Evolutionary conservation across 1,140 invertebrate species (phyloP).

Genomic region (Lineus longissimus): DNA sequence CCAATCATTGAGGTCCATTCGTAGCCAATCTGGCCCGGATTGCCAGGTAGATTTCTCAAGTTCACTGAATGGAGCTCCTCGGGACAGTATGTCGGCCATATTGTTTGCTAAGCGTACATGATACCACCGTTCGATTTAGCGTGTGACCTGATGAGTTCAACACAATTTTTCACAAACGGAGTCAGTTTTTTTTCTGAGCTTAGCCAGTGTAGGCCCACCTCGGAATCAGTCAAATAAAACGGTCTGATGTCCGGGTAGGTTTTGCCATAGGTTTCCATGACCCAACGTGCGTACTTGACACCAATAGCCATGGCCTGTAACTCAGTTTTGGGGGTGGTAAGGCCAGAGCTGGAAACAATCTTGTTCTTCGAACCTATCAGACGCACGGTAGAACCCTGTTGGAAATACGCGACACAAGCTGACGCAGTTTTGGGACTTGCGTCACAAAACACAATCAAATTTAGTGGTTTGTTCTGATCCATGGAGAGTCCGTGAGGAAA

Average conservation of each 20-base stretch:
- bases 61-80: neutral
- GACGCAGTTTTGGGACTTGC: neutral
- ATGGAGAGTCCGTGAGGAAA: neutral
- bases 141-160: neutral
- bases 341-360: neutral
- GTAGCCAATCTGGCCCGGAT: neutral
- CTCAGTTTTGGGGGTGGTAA: neutral
- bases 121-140: neutral
- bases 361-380: neutral
- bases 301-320: slow-evolving; percentile 2
- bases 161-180: neutral
- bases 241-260: neutral
- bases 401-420: neutral
- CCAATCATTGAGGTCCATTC: neutral
- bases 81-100: neutral
- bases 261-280: neutral
- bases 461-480: neutral
- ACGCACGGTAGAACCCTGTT: neutral
- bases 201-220: neutral
- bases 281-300: neutral
- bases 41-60: neutral
- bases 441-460: slow-evolving; percentile 2
- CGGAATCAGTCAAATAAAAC: neutral
- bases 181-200: neutral
- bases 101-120: neutral